A percentile compares a stretch with the other conserved stretches of the same genome.
phyloP scores from a whole-genome alignment of 2,113 vertebrate species.

The Eudyptes chrysolophus region DNA sequence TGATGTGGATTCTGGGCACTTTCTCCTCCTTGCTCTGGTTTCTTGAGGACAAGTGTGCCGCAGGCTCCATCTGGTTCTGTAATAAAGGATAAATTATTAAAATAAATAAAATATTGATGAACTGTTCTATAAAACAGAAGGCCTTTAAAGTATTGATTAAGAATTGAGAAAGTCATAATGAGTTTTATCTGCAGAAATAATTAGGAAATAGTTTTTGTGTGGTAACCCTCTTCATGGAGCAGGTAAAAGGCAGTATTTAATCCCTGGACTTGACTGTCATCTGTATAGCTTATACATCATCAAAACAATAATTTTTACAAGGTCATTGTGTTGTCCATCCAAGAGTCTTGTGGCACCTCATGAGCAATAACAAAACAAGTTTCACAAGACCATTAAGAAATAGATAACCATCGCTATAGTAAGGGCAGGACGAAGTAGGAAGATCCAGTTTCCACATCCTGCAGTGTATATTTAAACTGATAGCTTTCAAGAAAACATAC shows the following conservation, averaged over 20 bases:
- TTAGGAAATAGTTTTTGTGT: conserved; percentile 26
- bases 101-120: conserved; percentile 77
- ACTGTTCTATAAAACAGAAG: conserved; percentile 73
- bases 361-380: background rate
- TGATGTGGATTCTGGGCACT: conserved; percentile 23
- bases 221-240: background rate
- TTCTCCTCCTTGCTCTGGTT: conserved; percentile 42
- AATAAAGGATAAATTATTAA: conserved; percentile 78
- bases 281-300: background rate
- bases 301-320: background rate
- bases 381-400: background rate
- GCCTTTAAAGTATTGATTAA: conserved; percentile 75
- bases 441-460: background rate
- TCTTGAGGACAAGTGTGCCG: conserved; percentile 56
- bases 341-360: background rate
- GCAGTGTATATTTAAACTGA: background rate
- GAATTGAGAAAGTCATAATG: conserved; percentile 71
- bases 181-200: conserved; percentile 63
- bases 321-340: background rate
- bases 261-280: background rate
- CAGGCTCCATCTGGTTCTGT: conserved; percentile 69
- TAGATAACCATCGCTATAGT: background rate
- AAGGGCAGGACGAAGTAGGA: background rate
- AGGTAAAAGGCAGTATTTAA: background rate
- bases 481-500: background rate